phyloP scores from a whole-genome alignment of 2,888 invertebrate genomes.

The Diadegma fenestrale region DNA sequence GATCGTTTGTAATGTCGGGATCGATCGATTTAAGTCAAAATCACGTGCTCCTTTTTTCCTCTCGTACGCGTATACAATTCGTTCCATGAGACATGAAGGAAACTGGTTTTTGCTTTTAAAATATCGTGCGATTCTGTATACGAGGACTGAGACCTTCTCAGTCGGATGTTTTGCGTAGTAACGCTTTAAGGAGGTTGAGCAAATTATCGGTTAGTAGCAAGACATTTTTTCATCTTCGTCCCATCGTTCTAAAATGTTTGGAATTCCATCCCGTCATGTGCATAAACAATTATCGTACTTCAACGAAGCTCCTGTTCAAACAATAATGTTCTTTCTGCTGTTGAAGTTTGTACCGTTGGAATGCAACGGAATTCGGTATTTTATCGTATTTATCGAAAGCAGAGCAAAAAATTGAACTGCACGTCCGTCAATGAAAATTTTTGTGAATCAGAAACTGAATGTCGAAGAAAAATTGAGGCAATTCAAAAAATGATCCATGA shows the following conservation, averaged over 20 bases:
- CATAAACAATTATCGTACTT: neutral
- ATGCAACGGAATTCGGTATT: no score
- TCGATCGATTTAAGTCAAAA: slow-evolving; percentile 51
- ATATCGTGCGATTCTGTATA: slow-evolving; percentile 4
- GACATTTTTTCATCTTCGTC: neutral
- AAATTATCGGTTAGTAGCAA: slow-evolving; percentile 18
- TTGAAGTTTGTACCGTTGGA: neutral
- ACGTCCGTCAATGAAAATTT: no score
- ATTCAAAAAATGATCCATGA: no score
- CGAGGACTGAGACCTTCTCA: neutral
- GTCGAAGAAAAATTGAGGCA: no score
- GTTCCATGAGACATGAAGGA: neutral
- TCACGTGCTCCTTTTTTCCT: slow-evolving; percentile 14
- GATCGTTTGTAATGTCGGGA: slow-evolving; percentile 28
- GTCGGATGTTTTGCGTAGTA: neutral
- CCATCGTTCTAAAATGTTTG: neutral
- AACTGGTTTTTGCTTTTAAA: slow-evolving; percentile 35
- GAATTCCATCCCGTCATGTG: neutral
- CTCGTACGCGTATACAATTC: neutral
- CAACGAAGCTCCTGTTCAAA: neutral
- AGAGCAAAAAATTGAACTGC: no score
- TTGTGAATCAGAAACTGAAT: no score
- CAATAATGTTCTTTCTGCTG: neutral
- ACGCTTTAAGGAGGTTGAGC: slow-evolving; percentile 1
- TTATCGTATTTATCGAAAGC: no score